Evolutionary conservation across 2,113 vertebrate species (phyloP), one percentile per base, ranked within the genome.

Genomic region (Mormyrus iriodes): DNA sequence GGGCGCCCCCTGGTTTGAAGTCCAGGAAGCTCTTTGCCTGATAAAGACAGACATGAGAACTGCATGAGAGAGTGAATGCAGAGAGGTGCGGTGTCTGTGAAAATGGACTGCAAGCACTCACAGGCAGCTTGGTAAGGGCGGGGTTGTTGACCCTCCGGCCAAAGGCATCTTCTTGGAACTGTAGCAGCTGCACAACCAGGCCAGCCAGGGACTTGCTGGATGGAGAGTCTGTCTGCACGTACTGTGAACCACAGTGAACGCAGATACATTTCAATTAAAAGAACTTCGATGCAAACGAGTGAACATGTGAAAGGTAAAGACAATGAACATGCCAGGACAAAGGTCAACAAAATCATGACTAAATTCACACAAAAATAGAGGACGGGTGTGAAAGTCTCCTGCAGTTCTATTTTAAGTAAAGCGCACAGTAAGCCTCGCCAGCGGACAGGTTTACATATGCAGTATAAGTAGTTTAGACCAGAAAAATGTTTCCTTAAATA

Each of bases 81-180:
- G 17, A 13, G 49, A 52, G 84, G 35, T 55, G 19, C 8, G 8
- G 24, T 31, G 9, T 13, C 31, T 19, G 17, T 42, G 17, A 13
- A n/a, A 17, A 35, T 13, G 4, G n/a, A 61, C 7, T 79, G 13
- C 24, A 83, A 6, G 0, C 88, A 97, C 98, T 98, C 93, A 99
- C 98, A 46, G 98, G 98, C 42, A 99, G 96, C 94, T 99, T 99
- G 86, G 98, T 99, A 92, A 98, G 97, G 91, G 96, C 95, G 52
- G 98, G 97, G 91, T 96, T 97, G 93, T 95, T 94, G 83, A 97
- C 97, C 0, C 97, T 97, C 91, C 97, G 97, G 44, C 98, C 98
- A 92, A 99, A 99, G 55, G 96, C 95, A 93, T 99, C 98, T 94
- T 99, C 98, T 91, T 99, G 98, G 93, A 99, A 99, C 79, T 99